Evolutionary conservation across 2,113 vertebrate genomes (phyloP).

Genomic region (Macaca nemestrina): DNA sequence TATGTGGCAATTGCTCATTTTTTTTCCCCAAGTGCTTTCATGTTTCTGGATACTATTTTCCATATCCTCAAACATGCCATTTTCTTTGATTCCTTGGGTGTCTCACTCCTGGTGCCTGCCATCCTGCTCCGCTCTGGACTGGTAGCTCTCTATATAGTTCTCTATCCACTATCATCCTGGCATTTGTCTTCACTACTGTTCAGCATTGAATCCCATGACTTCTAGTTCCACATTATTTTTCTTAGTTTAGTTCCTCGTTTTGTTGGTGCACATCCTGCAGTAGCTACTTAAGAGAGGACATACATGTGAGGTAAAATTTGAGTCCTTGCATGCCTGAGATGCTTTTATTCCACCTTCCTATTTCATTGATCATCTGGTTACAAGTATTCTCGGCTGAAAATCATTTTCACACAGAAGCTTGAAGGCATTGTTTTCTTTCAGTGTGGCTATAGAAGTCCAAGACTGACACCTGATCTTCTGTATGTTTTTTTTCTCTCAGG

Average conservation of each 20-base stretch:
- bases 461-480: not conserved
- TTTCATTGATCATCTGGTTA: not conserved
- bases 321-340: not conserved
- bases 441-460: not conserved
- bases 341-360: not conserved
- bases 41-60: not conserved
- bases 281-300: not conserved
- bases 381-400: not conserved
- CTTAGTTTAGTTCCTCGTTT: not conserved
- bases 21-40: not conserved
- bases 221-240: not conserved
- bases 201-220: no score
- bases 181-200: not conserved
- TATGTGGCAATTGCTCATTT: not conserved
- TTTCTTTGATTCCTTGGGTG: not conserved
- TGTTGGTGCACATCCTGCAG: not conserved
- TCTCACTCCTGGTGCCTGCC: not conserved
- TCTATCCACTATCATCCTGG: not conserved
- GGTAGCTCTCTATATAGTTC: not conserved
- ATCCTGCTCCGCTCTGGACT: not conserved
- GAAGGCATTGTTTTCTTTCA: not conserved
- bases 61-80: not conserved
- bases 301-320: not conserved
- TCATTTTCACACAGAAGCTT: not conserved
- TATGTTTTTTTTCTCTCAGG: not conserved